Base-by-base conservation (phyloP, 1,140 invertebrate genomes). In the Drosophila burlai region DNA sequence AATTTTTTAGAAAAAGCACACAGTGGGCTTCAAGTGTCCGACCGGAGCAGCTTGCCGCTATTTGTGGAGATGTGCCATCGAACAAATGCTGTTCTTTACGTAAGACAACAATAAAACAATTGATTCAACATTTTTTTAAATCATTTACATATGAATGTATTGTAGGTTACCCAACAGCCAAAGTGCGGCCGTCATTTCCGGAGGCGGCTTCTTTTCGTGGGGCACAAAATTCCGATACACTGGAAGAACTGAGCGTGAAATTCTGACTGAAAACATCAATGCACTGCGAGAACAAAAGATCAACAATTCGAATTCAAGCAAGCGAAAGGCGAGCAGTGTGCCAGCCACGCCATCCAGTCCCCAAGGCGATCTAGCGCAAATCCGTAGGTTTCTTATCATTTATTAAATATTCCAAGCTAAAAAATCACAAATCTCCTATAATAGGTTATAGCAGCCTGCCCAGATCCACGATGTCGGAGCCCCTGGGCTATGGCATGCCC, bases 61-160 rank as follows among this genome's bases (percentile, higher is more conserved):
- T 93, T 95, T 99, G 40, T 99, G 98, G 98, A 95, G 97, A 93
- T 98, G 97, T 94, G 98, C 98, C 47, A 97, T 99, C 63, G 98
- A 99, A 93, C 98, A 99, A 94, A 98, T 98, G 95, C 94, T 99
- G 68, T 99, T 99, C 94, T 99, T 99, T 93, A 99, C 98, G 98
- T 99, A 94, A 96, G 97, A 18, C 0, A 11, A 11, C 1, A 45
- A 0, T 15, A 26, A 9, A 10, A 26, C 96, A 6, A 2, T 4
- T 15, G 0, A 1, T 5, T 47, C 2, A 18, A 24, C 1, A 31
- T 18, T 42, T 18, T 18, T n/a, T 8, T 42, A 13, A 46, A 40
- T 26, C 8, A 6, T 26, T 26, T 29, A 0, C 5, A 1, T 13
- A 16, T 24, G 2, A 4, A 52, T 47, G 54, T 91, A 0, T 6